Evolutionary conservation across 2,797 vertebrate genomes (phyloP).

Genomic region (Rhynchonycteris naso): DNA sequence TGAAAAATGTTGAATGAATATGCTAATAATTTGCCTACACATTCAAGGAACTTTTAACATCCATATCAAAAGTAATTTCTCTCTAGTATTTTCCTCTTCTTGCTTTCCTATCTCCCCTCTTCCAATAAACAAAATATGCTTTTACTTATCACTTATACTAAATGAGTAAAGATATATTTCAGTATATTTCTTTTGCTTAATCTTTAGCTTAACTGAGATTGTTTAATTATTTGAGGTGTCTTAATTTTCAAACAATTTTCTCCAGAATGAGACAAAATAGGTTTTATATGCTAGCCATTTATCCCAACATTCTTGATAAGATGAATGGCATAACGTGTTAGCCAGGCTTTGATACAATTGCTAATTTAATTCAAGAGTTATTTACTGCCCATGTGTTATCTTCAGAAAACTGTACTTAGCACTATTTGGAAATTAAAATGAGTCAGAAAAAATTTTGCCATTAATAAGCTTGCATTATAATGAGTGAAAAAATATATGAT

Average conservation of each 20-base stretch:
- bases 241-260: neutral
- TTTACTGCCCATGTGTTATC: neutral
- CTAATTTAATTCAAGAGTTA: slow-evolving; percentile 39
- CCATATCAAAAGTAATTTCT: neutral
- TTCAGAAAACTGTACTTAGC: neutral
- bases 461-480: neutral
- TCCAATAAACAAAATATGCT: neutral
- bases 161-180: neutral
- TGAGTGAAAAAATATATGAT: slow-evolving; percentile 21
- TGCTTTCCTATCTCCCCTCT: neutral
- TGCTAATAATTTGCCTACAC: neutral
- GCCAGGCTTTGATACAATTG: neutral
- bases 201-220: neutral
- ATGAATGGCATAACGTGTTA: neutral
- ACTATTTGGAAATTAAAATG: slow-evolving; percentile 26
- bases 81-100: slow-evolving; percentile 16
- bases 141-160: slow-evolving; percentile 10
- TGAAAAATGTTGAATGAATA: slow-evolving; percentile 10
- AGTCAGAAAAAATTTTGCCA: neutral
- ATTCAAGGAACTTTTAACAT: neutral
- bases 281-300: neutral
- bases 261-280: neutral
- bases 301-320: neutral
- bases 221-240: neutral
- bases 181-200: neutral